These are phyloP conservation scores for Apodemia hepburni DNA, from an alignment of 2,888 invertebrate genomes.

Conservation along the genomic window DNA sequence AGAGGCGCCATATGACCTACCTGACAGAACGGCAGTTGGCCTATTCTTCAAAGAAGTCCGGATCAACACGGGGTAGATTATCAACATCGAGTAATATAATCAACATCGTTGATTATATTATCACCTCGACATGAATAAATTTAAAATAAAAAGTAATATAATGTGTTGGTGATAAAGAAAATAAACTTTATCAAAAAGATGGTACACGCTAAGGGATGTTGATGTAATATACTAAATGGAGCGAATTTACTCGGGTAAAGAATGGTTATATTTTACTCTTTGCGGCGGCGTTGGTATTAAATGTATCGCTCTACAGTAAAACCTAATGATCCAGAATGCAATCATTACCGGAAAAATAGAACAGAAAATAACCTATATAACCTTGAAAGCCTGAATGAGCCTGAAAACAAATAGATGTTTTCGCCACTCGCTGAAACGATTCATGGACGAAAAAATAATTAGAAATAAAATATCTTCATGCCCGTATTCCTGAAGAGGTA, in stretches of 20 bases:
- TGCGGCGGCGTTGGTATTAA: slow-evolving; percentile 10
- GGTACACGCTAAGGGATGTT: neutral
- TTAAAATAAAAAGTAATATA: too few species aligned
- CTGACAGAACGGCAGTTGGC: too few species aligned
- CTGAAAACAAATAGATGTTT: neutral
- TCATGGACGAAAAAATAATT: too few species aligned
- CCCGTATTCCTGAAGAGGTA: too few species aligned
- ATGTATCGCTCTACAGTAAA: slow-evolving; percentile 18
- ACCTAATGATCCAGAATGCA: slow-evolving; percentile 27
- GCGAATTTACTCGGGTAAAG: slow-evolving; percentile 16
- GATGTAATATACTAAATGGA: slow-evolving; percentile 21
- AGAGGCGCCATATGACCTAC: too few species aligned
- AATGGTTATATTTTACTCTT: slow-evolving; percentile 22
- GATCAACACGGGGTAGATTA: too few species aligned
- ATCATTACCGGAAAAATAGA: slow-evolving; percentile 17
- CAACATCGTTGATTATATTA: too few species aligned
- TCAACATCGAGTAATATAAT: too few species aligned
- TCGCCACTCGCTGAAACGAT: too few species aligned
- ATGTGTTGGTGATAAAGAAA: too few species aligned
- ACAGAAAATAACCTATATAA: neutral
- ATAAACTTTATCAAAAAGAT: neutral
- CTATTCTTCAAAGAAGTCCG: too few species aligned
- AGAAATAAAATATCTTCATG: neutral
- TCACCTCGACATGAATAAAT: too few species aligned
- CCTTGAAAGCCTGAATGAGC: neutral